A percentile compares a stretch with the other conserved stretches of the same genome.
These are phyloP conservation scores for Burhinus bistriatus DNA, from an alignment of 2,113 vertebrate genomes.

Conservation along the genomic window DNA sequence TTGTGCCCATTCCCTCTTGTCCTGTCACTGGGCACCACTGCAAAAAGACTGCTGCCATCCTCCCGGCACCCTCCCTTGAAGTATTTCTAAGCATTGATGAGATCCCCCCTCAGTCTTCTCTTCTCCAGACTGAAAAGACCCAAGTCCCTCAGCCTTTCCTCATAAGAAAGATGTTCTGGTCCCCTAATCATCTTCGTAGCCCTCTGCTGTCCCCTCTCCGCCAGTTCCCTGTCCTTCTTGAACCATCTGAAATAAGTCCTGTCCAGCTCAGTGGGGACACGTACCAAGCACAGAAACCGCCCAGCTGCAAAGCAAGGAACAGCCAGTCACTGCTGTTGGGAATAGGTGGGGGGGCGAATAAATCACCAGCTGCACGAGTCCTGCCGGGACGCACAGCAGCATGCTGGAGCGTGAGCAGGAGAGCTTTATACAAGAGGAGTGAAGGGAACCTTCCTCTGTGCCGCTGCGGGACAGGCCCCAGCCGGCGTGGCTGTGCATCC, in stretches of 20 bases:
- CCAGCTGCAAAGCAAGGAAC: background rate
- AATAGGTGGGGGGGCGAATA: background rate
- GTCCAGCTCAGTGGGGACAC: background rate
- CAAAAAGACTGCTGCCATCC: too few species aligned
- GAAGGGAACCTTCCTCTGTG: background rate
- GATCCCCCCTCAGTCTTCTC: too few species aligned
- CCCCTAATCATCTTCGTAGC: too few species aligned
- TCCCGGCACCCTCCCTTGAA: too few species aligned
- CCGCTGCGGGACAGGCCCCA: background rate
- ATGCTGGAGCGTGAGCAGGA: background rate
- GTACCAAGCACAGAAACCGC: background rate
- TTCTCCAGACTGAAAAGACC: too few species aligned
- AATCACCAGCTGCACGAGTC: background rate
- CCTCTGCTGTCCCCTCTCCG: too few species aligned
- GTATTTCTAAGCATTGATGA: too few species aligned
- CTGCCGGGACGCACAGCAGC: fast-evolving
- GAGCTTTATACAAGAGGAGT: background rate
- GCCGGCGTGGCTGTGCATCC: background rate
- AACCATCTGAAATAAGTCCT: background rate
- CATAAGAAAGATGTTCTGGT: too few species aligned
- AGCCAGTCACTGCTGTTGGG: background rate
- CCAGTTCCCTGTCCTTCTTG: too few species aligned
- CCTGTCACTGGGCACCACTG: too few species aligned
- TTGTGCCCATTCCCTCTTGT: too few species aligned
- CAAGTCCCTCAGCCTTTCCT: too few species aligned